Percentiles rank a stretch among this genome's conserved stretches.
These are phyloP conservation scores for Drosophila nigrodunni DNA, from an alignment of 1,140 invertebrate genomes.

Conservation along the genomic window DNA sequence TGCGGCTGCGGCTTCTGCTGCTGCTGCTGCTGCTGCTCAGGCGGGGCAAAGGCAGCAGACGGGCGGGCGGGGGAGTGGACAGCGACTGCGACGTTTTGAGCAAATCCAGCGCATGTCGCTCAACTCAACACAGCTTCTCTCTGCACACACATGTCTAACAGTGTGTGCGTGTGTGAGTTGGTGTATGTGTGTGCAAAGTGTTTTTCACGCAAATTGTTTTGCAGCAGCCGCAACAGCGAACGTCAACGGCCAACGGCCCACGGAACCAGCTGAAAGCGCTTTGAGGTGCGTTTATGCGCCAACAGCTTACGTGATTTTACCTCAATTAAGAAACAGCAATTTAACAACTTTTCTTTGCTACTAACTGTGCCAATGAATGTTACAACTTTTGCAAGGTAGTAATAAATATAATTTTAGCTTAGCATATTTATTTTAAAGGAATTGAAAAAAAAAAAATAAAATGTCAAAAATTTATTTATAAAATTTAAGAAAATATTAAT, in stretches of 20 bases:
- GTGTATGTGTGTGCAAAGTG: slow-evolving; percentile 41
- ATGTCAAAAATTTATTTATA: too few relatives aligned
- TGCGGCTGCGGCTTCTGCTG: slow-evolving; percentile 10
- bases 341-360: too few relatives aligned
- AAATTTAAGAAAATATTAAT: too few relatives aligned
- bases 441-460: too few relatives aligned
- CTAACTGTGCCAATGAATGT: too few relatives aligned
- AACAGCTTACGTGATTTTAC: not conserved
- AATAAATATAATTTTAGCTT: too few relatives aligned
- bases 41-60: not conserved
- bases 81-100: slow-evolving; percentile 28
- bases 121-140: slow-evolving; percentile 3
- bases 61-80: not conserved
- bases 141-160: not conserved
- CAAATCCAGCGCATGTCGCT: slow-evolving; percentile 44
- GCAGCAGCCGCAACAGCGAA: slow-evolving; percentile 37
- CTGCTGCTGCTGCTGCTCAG: not conserved
- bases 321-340: not conserved
- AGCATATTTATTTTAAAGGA: too few relatives aligned
- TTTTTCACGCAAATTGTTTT: slow-evolving; percentile 71
- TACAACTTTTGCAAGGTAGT: too few relatives aligned
- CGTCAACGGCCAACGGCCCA: slow-evolving; percentile 48
- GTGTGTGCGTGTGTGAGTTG: slow-evolving; percentile 10
- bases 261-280: slow-evolving; percentile 32
- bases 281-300: slow-evolving; percentile 22